Conservation (phyloP, 2,888 invertebrate species). For the Callosobruchus maculatus region DNA sequence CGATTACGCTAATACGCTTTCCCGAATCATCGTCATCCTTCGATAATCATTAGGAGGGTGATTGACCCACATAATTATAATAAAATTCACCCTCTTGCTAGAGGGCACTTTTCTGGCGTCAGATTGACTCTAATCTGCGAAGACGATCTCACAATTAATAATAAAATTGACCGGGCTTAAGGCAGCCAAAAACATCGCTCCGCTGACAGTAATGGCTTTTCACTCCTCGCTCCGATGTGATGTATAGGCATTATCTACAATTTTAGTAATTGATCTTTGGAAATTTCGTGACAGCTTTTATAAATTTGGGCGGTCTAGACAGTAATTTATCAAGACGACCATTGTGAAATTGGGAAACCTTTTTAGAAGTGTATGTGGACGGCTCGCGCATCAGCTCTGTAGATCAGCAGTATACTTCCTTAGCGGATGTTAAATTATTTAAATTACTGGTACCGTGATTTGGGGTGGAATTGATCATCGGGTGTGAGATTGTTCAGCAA, state of each 20-base stretch:
- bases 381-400: too few relatives aligned
- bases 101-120: neutral
- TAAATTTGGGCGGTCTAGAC: slow-evolving; percentile 29
- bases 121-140: neutral
- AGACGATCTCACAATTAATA: neutral
- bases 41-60: neutral
- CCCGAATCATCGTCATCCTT: neutral
- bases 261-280: slow-evolving; percentile 37
- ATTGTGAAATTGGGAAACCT: neutral
- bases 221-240: slow-evolving; percentile 10
- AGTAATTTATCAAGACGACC: slow-evolving; percentile 31
- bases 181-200: neutral
- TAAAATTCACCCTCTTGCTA: neutral
- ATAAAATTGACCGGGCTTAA: neutral
- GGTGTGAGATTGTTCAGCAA: too few relatives aligned
- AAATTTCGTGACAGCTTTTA: slow-evolving; percentile 39
- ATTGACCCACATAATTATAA: neutral
- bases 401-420: too few relatives aligned
- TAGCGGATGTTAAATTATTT: too few relatives aligned
- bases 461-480: too few relatives aligned
- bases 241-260: slow-evolving; percentile 25
- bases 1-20: neutral
- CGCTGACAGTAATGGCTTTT: neutral
- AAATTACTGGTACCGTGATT: too few relatives aligned
- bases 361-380: neutral